These are phyloP conservation scores for Vesta saturnalis DNA, from an alignment of 2,888 invertebrate species.

Conservation along the genomic window DNA sequence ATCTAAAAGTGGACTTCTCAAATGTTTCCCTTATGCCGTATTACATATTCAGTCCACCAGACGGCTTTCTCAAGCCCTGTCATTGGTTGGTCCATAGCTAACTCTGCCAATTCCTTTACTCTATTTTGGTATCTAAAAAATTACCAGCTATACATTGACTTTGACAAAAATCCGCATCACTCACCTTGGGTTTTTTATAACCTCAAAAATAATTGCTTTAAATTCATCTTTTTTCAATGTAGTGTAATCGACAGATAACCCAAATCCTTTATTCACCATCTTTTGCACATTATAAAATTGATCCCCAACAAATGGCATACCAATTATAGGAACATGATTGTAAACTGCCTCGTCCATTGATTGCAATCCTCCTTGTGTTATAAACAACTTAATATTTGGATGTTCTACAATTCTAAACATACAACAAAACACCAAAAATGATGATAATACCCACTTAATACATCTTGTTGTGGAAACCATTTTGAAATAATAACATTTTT, in stretches of 20 bases:
- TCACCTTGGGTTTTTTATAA: background rate
- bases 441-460: background rate
- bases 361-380: background rate
- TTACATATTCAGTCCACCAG: slow-evolving; percentile 52
- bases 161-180: background rate
- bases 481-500: background rate
- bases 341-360: background rate
- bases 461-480: background rate
- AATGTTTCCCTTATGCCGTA: slow-evolving; percentile 47
- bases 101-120: slow-evolving; percentile 29
- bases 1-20: slow-evolving; percentile 38
- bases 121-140: slow-evolving; percentile 46
- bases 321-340: background rate
- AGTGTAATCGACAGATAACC: background rate
- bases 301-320: background rate
- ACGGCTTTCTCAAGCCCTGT: slow-evolving; percentile 46
- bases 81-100: slow-evolving; percentile 48
- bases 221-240: background rate
- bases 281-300: background rate
- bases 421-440: background rate
- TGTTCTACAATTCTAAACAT: background rate
- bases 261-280: background rate
- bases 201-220: background rate
- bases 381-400: background rate
- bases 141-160: background rate